Percentiles rank a stretch among this genome's conserved stretches.
Conservation (phyloP, 2,888 invertebrate species). For the Dorcus parallelipipedus region DNA sequence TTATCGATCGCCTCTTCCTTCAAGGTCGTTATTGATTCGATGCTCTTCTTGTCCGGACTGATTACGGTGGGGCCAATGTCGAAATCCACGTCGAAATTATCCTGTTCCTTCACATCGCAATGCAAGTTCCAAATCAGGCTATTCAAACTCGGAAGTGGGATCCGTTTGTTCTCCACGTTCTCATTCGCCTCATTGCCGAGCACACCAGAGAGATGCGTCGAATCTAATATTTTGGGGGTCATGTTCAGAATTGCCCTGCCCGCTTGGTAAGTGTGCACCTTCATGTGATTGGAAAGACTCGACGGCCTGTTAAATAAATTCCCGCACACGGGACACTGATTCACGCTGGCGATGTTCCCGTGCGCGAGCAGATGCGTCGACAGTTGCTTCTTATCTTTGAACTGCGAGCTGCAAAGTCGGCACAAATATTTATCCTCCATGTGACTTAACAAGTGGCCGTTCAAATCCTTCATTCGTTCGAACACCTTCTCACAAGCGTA, state of each 20-base stretch:
- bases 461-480: constrained; percentile 48
- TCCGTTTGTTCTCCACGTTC: not conserved
- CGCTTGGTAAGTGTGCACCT: constrained; percentile 49
- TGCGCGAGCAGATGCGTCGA: constrained; percentile 44
- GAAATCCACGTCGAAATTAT: constrained; percentile 5
- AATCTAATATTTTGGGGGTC: constrained; percentile 19
- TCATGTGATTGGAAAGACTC: constrained; percentile 54
- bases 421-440: constrained; percentile 47
- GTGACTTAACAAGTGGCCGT: constrained; percentile 51
- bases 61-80: not conserved
- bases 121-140: constrained; percentile 14
- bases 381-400: constrained; percentile 43
- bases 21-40: not conserved
- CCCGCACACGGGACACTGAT: constrained; percentile 47
- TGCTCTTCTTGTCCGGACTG: not conserved
- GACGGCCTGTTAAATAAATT: constrained; percentile 50
- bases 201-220: constrained; percentile 1
- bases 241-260: constrained; percentile 44
- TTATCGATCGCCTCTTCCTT: not conserved
- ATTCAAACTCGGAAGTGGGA: constrained; percentile 16
- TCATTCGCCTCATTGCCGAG: not conserved
- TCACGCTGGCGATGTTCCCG: constrained; percentile 23
- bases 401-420: constrained; percentile 45
- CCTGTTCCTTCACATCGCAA: constrained; percentile 2
- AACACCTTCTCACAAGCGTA: constrained; percentile 44